phyloP scores from a whole-genome alignment of 2,797 vertebrate genomes.

The Xenentodon cancila region DNA sequence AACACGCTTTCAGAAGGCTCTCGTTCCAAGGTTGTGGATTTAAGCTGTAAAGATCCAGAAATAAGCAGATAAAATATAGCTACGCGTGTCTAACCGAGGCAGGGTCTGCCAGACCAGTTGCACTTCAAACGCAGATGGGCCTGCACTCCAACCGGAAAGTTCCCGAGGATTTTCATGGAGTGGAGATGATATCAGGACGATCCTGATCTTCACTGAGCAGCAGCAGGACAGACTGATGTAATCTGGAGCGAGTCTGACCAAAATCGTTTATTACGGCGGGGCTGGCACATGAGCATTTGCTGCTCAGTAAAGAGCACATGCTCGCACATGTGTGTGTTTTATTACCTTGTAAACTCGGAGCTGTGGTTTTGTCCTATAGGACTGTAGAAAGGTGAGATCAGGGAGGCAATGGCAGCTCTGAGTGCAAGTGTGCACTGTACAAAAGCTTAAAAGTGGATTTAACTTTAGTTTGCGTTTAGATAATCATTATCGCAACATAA shows the following conservation, averaged over 20 bases:
- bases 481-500: no score
- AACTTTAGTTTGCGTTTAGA: background rate
- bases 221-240: slow-evolving; percentile 4
- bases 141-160: slow-evolving; percentile 2
- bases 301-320: slow-evolving; percentile 38
- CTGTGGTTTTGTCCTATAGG: slow-evolving; percentile 32
- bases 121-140: slow-evolving; percentile 22
- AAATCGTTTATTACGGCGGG: slow-evolving; percentile 22
- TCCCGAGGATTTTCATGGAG: slow-evolving; percentile 12
- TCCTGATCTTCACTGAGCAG: slow-evolving; percentile 9
- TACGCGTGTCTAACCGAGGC: slow-evolving; percentile 16
- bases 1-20: slow-evolving; percentile 55
- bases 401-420: slow-evolving; percentile 10
- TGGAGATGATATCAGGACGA: slow-evolving; percentile 16
- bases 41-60: slow-evolving; percentile 58
- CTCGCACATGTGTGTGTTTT: slow-evolving; percentile 34
- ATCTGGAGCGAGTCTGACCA: slow-evolving; percentile 12
- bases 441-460: background rate
- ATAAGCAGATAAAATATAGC: slow-evolving; percentile 51
- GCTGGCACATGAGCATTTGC: slow-evolving; percentile 51
- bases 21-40: slow-evolving; percentile 46
- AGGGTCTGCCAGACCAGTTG: slow-evolving; percentile 40
- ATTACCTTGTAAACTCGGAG: slow-evolving; percentile 51
- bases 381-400: slow-evolving; percentile 34
- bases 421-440: slow-evolving; percentile 15